These are phyloP conservation scores for Lycaon pictus DNA, from an alignment of 2,113 vertebrate species.

Conservation along the genomic window DNA sequence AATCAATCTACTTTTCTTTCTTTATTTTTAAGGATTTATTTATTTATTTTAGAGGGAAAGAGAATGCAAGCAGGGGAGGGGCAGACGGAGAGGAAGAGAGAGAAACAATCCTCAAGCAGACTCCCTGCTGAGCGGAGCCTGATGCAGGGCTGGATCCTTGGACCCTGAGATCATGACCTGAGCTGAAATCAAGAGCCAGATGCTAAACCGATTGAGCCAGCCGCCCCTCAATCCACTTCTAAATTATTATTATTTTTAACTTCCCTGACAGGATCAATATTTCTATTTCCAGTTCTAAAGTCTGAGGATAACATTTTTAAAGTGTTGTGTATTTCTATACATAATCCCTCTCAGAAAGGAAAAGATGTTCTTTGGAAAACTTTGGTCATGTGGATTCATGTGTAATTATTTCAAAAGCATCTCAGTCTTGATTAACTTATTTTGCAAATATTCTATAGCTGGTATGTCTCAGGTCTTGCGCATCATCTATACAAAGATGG, in stretches of 20 bases:
- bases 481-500: neutral
- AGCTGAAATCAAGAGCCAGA: neutral
- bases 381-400: neutral
- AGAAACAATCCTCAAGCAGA: neutral
- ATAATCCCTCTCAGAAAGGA: conserved; percentile 5
- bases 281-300: neutral
- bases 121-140: neutral
- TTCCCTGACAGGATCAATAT: neutral
- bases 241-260: neutral
- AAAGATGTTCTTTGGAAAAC: conserved; percentile 2
- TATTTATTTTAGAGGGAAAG: neutral
- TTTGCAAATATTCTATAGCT: neutral
- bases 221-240: neutral
- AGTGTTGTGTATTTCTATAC: neutral
- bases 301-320: neutral
- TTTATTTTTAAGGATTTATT: neutral
- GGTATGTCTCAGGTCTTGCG: neutral
- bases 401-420: neutral
- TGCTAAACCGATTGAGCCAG: neutral
- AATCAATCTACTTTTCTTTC: neutral
- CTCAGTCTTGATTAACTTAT: neutral
- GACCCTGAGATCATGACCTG: neutral
- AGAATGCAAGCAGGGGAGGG: neutral
- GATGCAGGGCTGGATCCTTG: neutral
- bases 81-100: neutral